Conservation (phyloP, 2,797 vertebrate species). For the Acanthurus leucopareius region DNA sequence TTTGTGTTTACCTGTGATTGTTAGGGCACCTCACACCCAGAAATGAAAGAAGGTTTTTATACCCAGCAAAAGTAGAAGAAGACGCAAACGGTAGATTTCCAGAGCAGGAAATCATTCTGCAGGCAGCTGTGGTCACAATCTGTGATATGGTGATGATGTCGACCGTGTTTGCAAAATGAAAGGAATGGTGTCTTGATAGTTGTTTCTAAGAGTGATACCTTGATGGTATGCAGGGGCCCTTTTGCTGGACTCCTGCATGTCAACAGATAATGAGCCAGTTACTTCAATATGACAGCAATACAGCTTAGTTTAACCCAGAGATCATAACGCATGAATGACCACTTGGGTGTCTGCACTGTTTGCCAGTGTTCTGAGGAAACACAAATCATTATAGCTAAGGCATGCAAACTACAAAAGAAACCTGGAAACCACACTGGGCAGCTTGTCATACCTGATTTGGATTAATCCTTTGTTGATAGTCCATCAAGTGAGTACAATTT, state of each 20-base stretch:
- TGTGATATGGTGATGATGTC: conserved; percentile 9
- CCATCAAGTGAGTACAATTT: conserved; percentile 23
- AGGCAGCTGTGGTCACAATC: conserved; percentile 28
- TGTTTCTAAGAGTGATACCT: background rate
- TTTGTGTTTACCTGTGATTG: conserved; percentile 75
- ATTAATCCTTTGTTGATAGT: conserved; percentile 48
- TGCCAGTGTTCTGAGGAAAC: conserved; percentile 17
- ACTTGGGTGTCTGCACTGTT: conserved; percentile 1
- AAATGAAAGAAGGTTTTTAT: conserved; percentile 55
- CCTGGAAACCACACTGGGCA: conserved; percentile 28
- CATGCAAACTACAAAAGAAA: conserved; percentile 38
- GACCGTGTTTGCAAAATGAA: conserved; percentile 30
- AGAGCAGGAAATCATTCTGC: conserved; percentile 6
- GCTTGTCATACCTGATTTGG: conserved; percentile 54
- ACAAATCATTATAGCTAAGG: conserved; percentile 29
- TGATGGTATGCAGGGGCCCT: background rate
- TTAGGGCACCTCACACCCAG: conserved; percentile 55
- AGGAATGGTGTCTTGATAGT: conserved; percentile 4
- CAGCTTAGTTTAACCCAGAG: conserved; percentile 13
- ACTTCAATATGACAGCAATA: conserved; percentile 14
- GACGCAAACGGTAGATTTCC: conserved; percentile 48
- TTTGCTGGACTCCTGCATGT: conserved; percentile 8
- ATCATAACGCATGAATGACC: background rate
- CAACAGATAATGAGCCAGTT: conserved; percentile 2
- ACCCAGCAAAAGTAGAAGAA: conserved; percentile 23